Percentiles rank a stretch among this genome's conserved stretches.
phyloP scores from a whole-genome alignment of 2,113 vertebrate genomes.

The Lanius collurio region DNA sequence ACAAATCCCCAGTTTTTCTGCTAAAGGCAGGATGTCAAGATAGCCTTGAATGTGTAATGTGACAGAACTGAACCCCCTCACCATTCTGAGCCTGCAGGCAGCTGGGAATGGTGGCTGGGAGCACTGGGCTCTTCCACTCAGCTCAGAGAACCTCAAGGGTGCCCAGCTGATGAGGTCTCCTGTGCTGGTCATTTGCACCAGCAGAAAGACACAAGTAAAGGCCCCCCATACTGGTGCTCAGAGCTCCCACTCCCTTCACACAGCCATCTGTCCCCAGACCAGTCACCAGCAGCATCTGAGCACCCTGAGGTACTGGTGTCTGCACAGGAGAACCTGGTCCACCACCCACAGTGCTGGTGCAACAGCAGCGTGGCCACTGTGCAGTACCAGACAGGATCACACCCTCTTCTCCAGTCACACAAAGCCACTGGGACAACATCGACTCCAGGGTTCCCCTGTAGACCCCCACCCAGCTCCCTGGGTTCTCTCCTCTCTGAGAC shows the following conservation, averaged over 20 bases:
- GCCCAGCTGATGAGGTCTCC: rapidly evolving
- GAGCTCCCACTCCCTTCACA: not conserved
- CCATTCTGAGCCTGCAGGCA: not conserved
- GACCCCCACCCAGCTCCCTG: not conserved
- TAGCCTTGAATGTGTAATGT: rapidly evolving
- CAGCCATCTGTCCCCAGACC: rapidly evolving
- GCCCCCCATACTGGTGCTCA: rapidly evolving
- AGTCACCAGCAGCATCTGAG: not conserved
- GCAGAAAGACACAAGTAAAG: not conserved
- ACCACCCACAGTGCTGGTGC: rapidly evolving
- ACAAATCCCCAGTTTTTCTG: not conserved
- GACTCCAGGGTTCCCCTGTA: not conserved
- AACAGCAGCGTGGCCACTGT: rapidly evolving
- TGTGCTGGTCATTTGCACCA: not conserved
- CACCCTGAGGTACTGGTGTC: rapidly evolving
- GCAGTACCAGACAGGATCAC: rapidly evolving
- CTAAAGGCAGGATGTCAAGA: not conserved
- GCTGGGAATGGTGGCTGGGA: not conserved
- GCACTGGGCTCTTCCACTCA: not conserved
- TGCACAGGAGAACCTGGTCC: rapidly evolving
- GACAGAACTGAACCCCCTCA: not conserved
- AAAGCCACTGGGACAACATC: rapidly evolving
- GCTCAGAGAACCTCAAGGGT: not conserved
- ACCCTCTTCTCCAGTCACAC: not conserved
- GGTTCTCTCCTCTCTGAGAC: not conserved